Conservation (phyloP, 2,888 invertebrate genomes). For the Elegia similella region DNA sequence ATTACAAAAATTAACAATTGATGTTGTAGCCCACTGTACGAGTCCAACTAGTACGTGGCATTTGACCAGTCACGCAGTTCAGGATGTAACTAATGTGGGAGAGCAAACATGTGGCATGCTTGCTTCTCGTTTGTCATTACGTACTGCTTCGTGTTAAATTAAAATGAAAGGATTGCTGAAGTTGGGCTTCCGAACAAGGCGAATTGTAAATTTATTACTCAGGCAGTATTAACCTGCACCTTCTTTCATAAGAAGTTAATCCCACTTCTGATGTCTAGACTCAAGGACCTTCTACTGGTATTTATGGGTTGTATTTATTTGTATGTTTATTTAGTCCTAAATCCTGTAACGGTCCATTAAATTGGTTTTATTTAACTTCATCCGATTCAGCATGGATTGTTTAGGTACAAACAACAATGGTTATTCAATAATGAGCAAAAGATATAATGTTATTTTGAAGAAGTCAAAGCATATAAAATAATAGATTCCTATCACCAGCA, state of each 20-base stretch:
- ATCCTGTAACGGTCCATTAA: too few species aligned
- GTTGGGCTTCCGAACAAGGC: neutral
- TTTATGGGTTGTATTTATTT: too few species aligned
- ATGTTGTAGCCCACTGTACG: too few species aligned
- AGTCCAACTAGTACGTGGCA: constrained; percentile 39
- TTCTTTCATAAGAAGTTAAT: neutral
- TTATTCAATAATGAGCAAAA: too few species aligned
- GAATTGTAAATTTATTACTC: neutral
- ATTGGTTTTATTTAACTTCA: too few species aligned
- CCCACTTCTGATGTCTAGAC: neutral
- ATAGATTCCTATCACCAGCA: constrained; percentile 37
- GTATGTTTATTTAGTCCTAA: too few species aligned
- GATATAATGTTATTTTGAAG: too few species aligned
- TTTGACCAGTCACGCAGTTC: constrained; percentile 62
- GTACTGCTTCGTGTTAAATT: neutral
- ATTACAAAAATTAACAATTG: too few species aligned
- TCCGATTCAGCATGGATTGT: too few species aligned
- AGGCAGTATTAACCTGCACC: too few species aligned
- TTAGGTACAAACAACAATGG: too few species aligned
- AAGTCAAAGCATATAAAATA: too few species aligned
- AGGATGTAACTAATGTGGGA: constrained; percentile 50
- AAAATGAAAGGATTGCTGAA: neutral
- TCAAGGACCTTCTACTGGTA: neutral
- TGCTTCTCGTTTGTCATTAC: constrained; percentile 3
- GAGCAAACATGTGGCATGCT: constrained; percentile 46